phyloP scores from a whole-genome alignment of 2,797 vertebrate genomes.

The Myotis vivesi region DNA sequence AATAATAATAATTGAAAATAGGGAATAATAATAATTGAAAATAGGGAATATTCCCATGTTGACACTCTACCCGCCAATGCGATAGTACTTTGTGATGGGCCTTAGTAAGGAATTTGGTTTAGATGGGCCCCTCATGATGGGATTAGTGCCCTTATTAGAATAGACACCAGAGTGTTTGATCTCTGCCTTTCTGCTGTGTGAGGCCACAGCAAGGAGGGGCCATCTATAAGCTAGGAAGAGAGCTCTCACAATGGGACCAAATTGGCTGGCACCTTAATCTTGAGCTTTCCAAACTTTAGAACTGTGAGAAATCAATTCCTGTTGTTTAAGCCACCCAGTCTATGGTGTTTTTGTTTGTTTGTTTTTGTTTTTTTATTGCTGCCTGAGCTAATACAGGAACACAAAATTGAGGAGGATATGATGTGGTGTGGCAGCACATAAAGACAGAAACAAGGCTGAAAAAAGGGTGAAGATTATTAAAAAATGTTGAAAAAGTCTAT shows the following conservation, averaged over 20 bases:
- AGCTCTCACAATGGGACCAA: neutral
- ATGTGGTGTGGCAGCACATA: neutral
- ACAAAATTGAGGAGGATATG: neutral
- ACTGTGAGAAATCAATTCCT: neutral
- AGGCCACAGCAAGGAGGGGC: neutral
- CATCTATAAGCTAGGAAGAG: neutral
- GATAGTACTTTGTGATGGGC: neutral
- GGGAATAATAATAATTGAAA: neutral
- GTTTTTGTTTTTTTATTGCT: no score
- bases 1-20: neutral
- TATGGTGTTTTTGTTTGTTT: neutral
- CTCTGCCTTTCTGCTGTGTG: neutral
- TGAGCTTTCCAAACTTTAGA: neutral
- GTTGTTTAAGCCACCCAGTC: neutral
- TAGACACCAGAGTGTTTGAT: neutral
- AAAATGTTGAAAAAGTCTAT: neutral
- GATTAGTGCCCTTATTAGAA: neutral
- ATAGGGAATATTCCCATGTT: neutral
- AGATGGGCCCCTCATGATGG: neutral
- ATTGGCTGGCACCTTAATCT: neutral
- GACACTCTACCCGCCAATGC: neutral
- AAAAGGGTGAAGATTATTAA: neutral
- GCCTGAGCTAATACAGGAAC: neutral
- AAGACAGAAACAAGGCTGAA: neutral
- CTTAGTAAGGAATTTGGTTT: neutral